Evolutionary conservation across 2,888 invertebrate species (phyloP).

Genomic region (Octodonta nipae): DNA sequence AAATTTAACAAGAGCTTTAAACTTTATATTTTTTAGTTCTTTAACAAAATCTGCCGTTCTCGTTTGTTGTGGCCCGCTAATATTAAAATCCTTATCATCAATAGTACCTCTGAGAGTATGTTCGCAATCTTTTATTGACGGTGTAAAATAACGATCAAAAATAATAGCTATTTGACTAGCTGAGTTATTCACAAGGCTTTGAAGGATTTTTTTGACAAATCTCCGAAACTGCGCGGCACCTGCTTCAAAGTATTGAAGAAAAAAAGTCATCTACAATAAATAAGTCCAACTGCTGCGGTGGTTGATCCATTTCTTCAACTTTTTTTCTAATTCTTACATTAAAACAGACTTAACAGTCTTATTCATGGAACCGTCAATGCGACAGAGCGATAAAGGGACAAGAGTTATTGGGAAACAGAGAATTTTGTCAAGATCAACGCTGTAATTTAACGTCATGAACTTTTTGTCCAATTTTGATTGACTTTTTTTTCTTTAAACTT

Average conservation of each 20-base stretch:
- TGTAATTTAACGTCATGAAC: constrained; percentile 12
- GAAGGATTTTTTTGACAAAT: constrained; percentile 18
- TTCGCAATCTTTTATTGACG: constrained; percentile 18
- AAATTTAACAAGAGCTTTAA: constrained; percentile 20
- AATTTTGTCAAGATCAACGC: constrained; percentile 12
- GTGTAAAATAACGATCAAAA: too few relatives aligned
- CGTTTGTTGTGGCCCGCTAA: constrained; percentile 10
- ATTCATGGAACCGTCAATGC: constrained; percentile 16
- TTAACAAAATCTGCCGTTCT: constrained; percentile 8
- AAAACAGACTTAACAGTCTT: constrained; percentile 19
- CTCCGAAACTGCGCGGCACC: constrained; percentile 16
- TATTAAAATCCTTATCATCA: constrained; percentile 7
- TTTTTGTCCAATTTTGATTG: constrained; percentile 9
- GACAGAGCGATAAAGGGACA: constrained; percentile 16
- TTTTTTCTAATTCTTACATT: constrained; percentile 13
- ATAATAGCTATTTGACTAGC: too few relatives aligned
- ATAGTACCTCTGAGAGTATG: constrained; percentile 12
- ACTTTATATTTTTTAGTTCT: constrained; percentile 8
- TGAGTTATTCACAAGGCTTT: too few relatives aligned
- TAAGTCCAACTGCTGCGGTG: constrained; percentile 12
- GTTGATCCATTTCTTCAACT: constrained; percentile 13
- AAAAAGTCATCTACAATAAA: constrained; percentile 16
- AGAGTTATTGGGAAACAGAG: constrained; percentile 8
- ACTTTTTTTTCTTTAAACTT: constrained; percentile 11
- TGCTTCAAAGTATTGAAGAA: too few relatives aligned